Base-by-base conservation (phyloP, 1,140 invertebrate genomes). In the Meloidogyne exigua region DNA sequence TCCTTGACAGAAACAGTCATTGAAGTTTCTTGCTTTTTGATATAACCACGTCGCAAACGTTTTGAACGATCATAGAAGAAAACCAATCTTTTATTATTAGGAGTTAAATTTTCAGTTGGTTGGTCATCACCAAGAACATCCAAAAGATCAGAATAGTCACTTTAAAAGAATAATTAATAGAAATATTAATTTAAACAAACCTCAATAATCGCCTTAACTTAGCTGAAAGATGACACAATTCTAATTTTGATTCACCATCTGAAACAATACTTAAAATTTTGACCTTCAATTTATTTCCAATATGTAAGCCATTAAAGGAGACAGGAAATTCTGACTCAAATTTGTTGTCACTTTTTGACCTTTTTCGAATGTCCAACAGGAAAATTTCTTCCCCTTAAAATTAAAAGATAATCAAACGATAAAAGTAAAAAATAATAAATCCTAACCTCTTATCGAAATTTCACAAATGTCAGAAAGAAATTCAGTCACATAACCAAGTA, bases 141-240 rank as follows among this genome's bases (percentile, higher is more conserved):
- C 49, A 57, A 57, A 57, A 57, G 49, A 57, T 57, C 49, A n/a
- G 49, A 57, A n/a, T 57, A 57, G 21, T 57, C 49, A 57, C 49
- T 57, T 39, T 9, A 57, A 57, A 57, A 57, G 7, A 57, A 44
- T 44, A 44, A 44, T n/a, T 2, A 15, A n/a, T 18, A 57, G 21
- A 57, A n/a, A n/a, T 4, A n/a, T n/a, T n/a, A 57, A 9, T 9
- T n/a, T 1, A 44, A 44, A 44, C 1, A 57, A 57, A 57, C 49
- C 18, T 57, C 49, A 57, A n/a, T n/a, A 57, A 57, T n/a, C 4
- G 18, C n/a, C 5, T 57, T 9, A 57, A 57, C 10, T 57, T 57
- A 0, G 49, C 4, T n/a, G 49, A 57, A 57, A 57, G 49, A 15
- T 57, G 49, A 12, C 49, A 57, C n/a, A 57, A 57, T 57, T 57